A percentile compares a stretch with the other conserved stretches of the same genome.
Conservation (phyloP, 2,797 vertebrate genomes). For the Potorous gilbertii region DNA sequence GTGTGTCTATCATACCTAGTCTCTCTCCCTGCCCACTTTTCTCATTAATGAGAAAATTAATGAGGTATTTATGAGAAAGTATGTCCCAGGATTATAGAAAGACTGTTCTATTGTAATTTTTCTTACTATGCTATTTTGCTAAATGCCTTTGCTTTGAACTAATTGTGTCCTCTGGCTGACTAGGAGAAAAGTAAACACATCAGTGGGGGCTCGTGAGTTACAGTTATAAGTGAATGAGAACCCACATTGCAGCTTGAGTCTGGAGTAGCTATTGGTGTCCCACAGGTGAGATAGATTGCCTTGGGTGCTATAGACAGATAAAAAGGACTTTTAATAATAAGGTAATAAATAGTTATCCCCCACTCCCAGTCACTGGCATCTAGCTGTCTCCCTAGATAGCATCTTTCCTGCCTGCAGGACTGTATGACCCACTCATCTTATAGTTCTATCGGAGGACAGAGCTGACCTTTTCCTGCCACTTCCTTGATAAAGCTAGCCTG, state of each 20-base stretch:
- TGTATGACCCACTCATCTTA: background rate
- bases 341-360: background rate
- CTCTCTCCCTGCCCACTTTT: background rate
- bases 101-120: background rate
- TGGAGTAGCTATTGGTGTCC: background rate
- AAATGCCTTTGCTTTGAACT: background rate
- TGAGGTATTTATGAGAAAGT: background rate
- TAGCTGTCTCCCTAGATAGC: too few species aligned
- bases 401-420: slow-evolving; percentile 32
- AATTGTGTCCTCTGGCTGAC: background rate
- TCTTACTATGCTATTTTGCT: background rate
- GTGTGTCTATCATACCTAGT: background rate
- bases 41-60: background rate
- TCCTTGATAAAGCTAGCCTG: slow-evolving; percentile 27
- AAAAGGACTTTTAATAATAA: background rate
- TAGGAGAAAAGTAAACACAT: background rate
- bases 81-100: background rate
- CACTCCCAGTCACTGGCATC: background rate
- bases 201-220: background rate
- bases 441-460: slow-evolving; percentile 24
- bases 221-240: background rate
- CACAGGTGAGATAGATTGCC: background rate
- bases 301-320: background rate
- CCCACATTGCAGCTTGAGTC: background rate
- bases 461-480: slow-evolving; percentile 8